Evolutionary conservation across 2,113 vertebrate genomes (phyloP), one percentile per base, ranked within the genome.

Genomic region (Brachirus orientalis): DNA sequence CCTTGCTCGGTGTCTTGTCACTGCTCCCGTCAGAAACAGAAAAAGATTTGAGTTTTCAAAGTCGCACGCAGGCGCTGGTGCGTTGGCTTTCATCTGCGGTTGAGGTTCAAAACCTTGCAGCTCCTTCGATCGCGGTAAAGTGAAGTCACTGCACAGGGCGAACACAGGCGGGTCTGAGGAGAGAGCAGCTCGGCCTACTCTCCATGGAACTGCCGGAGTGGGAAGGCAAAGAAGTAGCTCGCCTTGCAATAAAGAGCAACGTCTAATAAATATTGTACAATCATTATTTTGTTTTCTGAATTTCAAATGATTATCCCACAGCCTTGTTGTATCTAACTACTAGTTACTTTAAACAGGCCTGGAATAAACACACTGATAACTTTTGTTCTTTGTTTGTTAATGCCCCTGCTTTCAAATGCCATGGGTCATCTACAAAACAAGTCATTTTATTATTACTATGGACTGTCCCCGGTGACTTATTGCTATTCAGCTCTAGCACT

Each of bases 21-120:
- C 58, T 64, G 75, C 80, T 79, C 62, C 64, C 77, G 56, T 78
- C 51, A 83, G 71, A 77, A 80, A 75, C 75, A 79, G 47, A 54
- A 69, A 52, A 69, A 36, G 62, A 79, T 71, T 87, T 57, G 53
- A 72, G 80, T 84, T 82, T 89, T 91, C 83, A 90, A 90, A 91
- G 83, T 79, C 70, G 38, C 63, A 77, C 69, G 77, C 72, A 81
- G 78, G 78, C 53, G 36, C 78, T 16, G 61, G 75, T 80, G 85
- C 76, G 63, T 75, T 54, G 69, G 76, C 87, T 90, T 90, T 90
- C 48, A 84, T 83, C 89, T 62, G 70, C 14, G 79, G 84, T 87
- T 88, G 75, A 79, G 86, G 87, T 91, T 92, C 85, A 89, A 86
- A 90, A 89, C 82, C 84, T 78, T 61, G 67, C 74, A 52, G 85